Conservation (phyloP, 1,140 invertebrate species). For the Trinorchestia longiramus region DNA sequence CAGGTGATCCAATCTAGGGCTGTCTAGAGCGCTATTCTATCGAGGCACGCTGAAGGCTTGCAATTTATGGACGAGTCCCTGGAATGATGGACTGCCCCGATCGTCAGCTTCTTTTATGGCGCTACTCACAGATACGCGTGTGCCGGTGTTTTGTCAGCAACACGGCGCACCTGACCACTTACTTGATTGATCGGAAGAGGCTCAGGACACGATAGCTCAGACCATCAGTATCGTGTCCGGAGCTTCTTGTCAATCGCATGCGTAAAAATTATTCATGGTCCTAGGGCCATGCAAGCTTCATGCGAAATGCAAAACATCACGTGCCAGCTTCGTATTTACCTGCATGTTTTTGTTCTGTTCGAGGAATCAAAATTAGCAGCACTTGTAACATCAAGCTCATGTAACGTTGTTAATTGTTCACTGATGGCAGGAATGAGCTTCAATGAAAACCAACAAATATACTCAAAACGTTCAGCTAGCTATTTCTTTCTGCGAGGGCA, state of each 20-base stretch:
- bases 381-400: not conserved
- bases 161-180: slow-evolving; percentile 32
- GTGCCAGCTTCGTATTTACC: not conserved
- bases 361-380: not conserved
- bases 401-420: not conserved
- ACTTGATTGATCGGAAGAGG: slow-evolving; percentile 33
- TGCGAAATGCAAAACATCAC: not conserved
- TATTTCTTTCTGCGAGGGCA: too few species aligned
- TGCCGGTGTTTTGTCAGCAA: slow-evolving; percentile 32
- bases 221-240: not conserved
- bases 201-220: not conserved
- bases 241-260: not conserved
- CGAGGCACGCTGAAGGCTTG: slow-evolving; percentile 19
- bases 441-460: not conserved
- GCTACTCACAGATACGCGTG: slow-evolving; percentile 26
- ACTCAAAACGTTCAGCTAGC: too few species aligned
- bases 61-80: slow-evolving; percentile 44
- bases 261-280: not conserved
- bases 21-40: slow-evolving; percentile 39
- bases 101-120: slow-evolving; percentile 49
- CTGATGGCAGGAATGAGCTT: not conserved
- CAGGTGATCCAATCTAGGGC: slow-evolving; percentile 38
- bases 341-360: not conserved
- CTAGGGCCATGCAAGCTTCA: not conserved
- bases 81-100: slow-evolving; percentile 45